A percentile compares a stretch with the other conserved stretches of the same genome.
Conservation (phyloP, 2,113 vertebrate species). For the Muntiacus muntjak region DNA sequence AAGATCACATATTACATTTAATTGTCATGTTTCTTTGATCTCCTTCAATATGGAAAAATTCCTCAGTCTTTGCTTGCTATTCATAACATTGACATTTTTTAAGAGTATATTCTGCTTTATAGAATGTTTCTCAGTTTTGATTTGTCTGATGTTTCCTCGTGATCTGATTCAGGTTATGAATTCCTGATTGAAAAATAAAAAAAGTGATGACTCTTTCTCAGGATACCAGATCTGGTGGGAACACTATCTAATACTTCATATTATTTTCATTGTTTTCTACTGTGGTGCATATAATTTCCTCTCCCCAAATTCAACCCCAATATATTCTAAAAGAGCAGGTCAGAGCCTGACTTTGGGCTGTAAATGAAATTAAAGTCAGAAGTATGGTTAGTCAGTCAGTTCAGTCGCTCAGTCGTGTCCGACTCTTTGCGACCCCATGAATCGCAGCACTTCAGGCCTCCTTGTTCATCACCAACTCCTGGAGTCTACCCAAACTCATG, state of each 20-base stretch:
- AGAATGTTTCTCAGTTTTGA: not conserved
- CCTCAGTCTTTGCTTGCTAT: not conserved
- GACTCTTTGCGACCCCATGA: too few relatives aligned
- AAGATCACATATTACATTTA: not conserved
- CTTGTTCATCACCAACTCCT: too few relatives aligned
- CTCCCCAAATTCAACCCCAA: not conserved
- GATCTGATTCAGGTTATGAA: not conserved
- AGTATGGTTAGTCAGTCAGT: not conserved
- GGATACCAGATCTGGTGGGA: not conserved
- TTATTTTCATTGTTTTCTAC: not conserved
- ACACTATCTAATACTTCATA: not conserved
- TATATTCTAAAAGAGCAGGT: not conserved
- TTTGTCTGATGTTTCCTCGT: not conserved
- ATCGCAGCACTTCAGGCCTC: too few relatives aligned
- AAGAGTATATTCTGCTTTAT: not conserved
- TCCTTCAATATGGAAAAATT: not conserved
- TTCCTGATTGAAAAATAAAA: not conserved
- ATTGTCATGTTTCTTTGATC: not conserved
- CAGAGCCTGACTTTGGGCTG: not conserved
- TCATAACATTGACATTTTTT: not conserved
- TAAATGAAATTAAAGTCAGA: conserved; percentile 12
- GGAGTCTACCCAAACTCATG: too few relatives aligned
- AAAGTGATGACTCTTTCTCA: not conserved
- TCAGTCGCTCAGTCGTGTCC: too few relatives aligned
- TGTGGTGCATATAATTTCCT: not conserved